These are phyloP conservation scores for Amphiprion clarkii DNA, from an alignment of 2,797 vertebrate genomes.

Conservation along the genomic window DNA sequence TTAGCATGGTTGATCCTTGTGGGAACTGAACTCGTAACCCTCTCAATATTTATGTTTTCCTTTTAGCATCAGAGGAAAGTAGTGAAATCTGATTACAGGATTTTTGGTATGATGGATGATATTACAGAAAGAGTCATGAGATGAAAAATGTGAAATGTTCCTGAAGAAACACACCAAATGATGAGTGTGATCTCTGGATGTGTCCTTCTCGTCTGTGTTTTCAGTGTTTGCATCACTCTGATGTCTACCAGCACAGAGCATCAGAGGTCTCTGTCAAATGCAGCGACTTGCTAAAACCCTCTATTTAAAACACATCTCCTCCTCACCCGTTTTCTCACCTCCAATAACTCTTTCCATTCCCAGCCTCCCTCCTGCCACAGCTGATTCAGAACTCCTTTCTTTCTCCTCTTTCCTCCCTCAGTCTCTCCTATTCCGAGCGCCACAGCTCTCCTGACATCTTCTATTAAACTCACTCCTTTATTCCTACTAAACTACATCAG, in stretches of 20 bases:
- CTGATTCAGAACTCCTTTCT: neutral
- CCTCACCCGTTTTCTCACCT: slow-evolving; percentile 22
- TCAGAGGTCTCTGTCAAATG: slow-evolving; percentile 42
- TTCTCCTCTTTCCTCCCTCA: slow-evolving; percentile 1
- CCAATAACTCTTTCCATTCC: neutral
- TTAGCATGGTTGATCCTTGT: slow-evolving; percentile 6
- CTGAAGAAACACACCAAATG: neutral
- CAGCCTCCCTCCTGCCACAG: neutral
- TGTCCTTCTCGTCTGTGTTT: neutral
- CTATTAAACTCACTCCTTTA: slow-evolving; percentile 1
- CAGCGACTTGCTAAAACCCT: slow-evolving; percentile 50
- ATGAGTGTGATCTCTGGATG: neutral
- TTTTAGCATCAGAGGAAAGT: neutral
- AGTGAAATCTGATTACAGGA: neutral
- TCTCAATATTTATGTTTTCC: slow-evolving; percentile 10
- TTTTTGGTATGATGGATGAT: neutral
- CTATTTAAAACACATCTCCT: slow-evolving; percentile 46
- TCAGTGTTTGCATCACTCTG: slow-evolving; percentile 22
- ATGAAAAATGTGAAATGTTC: slow-evolving; percentile 2
- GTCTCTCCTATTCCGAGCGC: slow-evolving; percentile 23
- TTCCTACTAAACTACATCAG: neutral
- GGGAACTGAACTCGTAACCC: slow-evolving; percentile 21
- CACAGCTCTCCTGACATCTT: slow-evolving; percentile 6
- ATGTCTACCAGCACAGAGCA: slow-evolving; percentile 21
- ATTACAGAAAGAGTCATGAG: neutral